phyloP scores from a whole-genome alignment of 2,797 vertebrate species.

The Poeciliopsis turneri region DNA sequence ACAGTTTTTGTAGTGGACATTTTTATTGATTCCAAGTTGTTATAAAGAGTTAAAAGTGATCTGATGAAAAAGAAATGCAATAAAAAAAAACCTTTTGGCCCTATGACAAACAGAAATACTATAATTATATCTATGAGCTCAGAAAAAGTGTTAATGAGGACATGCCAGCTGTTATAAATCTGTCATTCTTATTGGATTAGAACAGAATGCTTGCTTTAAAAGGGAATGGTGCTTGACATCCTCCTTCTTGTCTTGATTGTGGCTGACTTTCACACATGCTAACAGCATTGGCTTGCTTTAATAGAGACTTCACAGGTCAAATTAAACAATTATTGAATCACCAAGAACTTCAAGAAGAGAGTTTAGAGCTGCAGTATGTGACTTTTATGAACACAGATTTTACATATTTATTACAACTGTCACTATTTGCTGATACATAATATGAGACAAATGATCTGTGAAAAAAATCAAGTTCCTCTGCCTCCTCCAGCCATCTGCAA shows the following conservation, averaged over 20 bases:
- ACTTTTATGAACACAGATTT: too few species aligned
- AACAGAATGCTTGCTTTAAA: slow-evolving; percentile 39
- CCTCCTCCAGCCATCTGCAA: too few species aligned
- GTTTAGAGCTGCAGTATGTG: too few species aligned
- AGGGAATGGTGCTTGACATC: not conserved
- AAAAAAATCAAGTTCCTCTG: too few species aligned
- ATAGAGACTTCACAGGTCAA: not conserved
- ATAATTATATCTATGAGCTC: not conserved
- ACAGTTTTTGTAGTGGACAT: not conserved
- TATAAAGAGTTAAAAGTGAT: not conserved
- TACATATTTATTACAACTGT: too few species aligned
- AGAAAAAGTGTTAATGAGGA: not conserved
- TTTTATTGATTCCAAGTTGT: not conserved
- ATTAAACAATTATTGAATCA: not conserved
- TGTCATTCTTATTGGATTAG: slow-evolving; percentile 10
- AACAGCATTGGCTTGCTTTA: not conserved
- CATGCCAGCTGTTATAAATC: slow-evolving; percentile 4
- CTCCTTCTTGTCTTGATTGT: not conserved
- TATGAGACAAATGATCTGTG: too few species aligned
- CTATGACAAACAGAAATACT: not conserved
- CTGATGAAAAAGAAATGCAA: not conserved
- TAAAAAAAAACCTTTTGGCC: not conserved
- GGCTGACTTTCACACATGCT: not conserved
- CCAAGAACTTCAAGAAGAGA: not conserved
- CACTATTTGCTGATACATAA: too few species aligned